Evolutionary conservation across 2,113 vertebrate species (phyloP), one percentile per base, ranked within the genome.

Genomic region (Alosa alosa): DNA sequence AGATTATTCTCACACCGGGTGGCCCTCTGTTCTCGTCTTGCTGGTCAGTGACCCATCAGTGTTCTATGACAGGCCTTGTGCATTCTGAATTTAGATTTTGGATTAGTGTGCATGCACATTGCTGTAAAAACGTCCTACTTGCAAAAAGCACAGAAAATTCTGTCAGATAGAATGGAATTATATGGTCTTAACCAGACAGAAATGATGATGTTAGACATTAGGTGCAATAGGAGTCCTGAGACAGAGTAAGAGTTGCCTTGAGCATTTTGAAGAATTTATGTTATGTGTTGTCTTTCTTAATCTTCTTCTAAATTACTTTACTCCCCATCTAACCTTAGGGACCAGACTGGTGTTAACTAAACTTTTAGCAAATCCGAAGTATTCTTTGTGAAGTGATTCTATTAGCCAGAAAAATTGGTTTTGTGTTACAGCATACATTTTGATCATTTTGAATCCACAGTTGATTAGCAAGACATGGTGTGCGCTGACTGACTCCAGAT

Each of bases 401-500:
- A 89, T 92, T 86, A 86, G 78, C 36, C 41, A 44, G 41, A 84
- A 50, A 87, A 83, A 90, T 81, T 86, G 88, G 84, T 91, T 50
- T 84, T 83, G 45, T 88, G 82, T 89, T 90, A 84, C 52, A 15
- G 50, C 86, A 89, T 89, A 86, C 85, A 88, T 88, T 84, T 90
- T 85, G 86, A 88, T 88, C 87, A 4, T 44, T 44, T 44, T 78
- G 82, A 89, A 84, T 90, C 81, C 89, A 90, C 87, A 39, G 87
- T 86, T 89, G 88, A 90, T 92, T 88, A 88, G 60, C 39, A 25
- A 84, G 78, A 52, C 83, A 88, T 84, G 47, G 49, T 84, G 57
- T 57, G 84, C 50, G 85, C 57, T 91, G 87, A 88, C 85, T 83
- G 86, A 57, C 18, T 90, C 85, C 89, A 91, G 88, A 93, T 92